Evolutionary conservation across 2,113 vertebrate genomes (phyloP).

Genomic region (Oreochromis tanganicae): DNA sequence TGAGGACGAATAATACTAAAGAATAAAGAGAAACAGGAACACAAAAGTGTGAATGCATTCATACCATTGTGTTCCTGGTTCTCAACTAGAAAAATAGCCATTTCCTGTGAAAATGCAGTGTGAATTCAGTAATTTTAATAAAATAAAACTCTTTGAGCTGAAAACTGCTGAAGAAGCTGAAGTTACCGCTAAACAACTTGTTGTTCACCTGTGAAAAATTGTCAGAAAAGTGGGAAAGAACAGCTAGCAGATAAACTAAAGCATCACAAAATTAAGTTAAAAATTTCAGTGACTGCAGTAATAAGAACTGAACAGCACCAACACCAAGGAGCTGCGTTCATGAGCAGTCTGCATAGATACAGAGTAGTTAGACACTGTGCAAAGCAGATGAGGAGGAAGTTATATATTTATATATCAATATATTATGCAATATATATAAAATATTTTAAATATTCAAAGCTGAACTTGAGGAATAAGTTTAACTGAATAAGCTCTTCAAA

Average conservation of each 20-base stretch:
- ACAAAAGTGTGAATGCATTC: background rate
- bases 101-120: background rate
- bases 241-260: background rate
- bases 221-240: background rate
- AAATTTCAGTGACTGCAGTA: background rate
- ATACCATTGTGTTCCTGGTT: background rate
- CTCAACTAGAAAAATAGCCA: background rate
- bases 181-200: rapidly evolving
- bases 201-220: background rate
- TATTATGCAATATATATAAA: background rate
- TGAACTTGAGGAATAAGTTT: background rate
- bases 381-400: background rate
- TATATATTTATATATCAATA: background rate
- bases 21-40: background rate
- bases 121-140: background rate
- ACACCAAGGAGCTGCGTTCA: background rate
- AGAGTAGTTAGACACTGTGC: background rate
- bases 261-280: background rate
- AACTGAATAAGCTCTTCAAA: background rate
- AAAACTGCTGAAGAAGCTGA: background rate
- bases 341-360: background rate
- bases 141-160: background rate
- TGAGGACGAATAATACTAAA: background rate
- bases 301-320: rapidly evolving
- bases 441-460: background rate